Base-by-base conservation (phyloP, 2,797 vertebrate genomes). In the Ataeniobius toweri region DNA sequence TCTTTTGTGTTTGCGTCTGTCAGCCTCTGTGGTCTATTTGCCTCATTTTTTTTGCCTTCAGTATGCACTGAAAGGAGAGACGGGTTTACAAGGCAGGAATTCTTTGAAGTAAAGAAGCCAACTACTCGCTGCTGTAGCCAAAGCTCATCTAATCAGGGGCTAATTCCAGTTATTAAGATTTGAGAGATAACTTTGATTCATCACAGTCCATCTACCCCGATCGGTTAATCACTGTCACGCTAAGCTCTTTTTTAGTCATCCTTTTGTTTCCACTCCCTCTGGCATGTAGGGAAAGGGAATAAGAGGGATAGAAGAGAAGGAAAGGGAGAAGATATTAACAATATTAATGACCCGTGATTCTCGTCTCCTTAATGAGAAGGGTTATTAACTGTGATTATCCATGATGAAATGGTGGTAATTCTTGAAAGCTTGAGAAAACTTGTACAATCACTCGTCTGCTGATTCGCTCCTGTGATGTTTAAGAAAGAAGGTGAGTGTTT, bases 91-190 rank as follows among this genome's bases (percentile, higher is more conserved):
- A 72, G 81, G 83, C 87, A 78, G 80, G 82, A 80, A 88, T 85
- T 88, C 90, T 93, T 93, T 93, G 89, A 93, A 91, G 92, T 89
- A 81, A 90, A 89, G 87, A 84, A 79, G 81, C 86, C 13, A 75
- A 81, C 80, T 80, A 16, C 85, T 89, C 87, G 84, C 89, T 5
- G 75, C 89, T 79, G 87, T 79, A 88, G 88, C 91, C 90, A 88
- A 80, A 89, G 91, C 91, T 93, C 89, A 87, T 93, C 93, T 94
- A 93, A 94, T 94, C 94, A 92, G 89, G 74, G 86, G 87, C 92
- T 94, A 94, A 95, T 94, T 95, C 93, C 90, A 91, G 81, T 95
- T 93, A 94, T 94, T 93, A 94, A 94, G 94, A 95, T 94, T 90
- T 86, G 91, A 91, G 91, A 91, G 92, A 93, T 94, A 94, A 91